Percentiles rank a stretch among this genome's conserved stretches.
Conservation (phyloP, 2,113 vertebrate genomes). For the Phyllopteryx taeniolatus region DNA sequence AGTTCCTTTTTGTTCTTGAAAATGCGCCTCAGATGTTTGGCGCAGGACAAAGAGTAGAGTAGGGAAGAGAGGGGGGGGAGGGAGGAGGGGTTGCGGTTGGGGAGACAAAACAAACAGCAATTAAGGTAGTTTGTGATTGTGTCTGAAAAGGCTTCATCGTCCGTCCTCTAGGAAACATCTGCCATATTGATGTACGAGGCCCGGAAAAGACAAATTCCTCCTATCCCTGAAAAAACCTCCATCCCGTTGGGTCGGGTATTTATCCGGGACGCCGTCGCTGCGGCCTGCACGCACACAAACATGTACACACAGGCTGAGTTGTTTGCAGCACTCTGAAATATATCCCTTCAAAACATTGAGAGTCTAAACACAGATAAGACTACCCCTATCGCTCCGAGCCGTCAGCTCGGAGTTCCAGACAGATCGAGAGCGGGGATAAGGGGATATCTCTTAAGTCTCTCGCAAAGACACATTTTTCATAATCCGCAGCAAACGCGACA, state of each 20-base stretch:
- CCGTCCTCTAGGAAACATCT: slow-evolving; percentile 72
- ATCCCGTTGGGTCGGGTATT: slow-evolving; percentile 25
- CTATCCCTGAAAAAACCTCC: slow-evolving; percentile 57
- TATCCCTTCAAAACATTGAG: slow-evolving; percentile 69
- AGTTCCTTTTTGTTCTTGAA: slow-evolving; percentile 68
- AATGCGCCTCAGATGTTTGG: slow-evolving; percentile 69
- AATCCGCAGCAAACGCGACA: slow-evolving; percentile 36
- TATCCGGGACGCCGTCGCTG: not conserved
- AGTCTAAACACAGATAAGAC: slow-evolving; percentile 69
- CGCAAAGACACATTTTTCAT: slow-evolving; percentile 40
- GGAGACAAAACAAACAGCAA: slow-evolving; percentile 70
- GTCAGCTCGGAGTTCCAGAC: slow-evolving; percentile 52
- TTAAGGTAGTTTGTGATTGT: slow-evolving; percentile 65
- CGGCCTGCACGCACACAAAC: slow-evolving; percentile 5
- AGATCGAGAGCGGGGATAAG: slow-evolving; percentile 34
- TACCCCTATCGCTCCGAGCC: slow-evolving; percentile 48
- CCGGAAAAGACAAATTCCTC: slow-evolving; percentile 67
- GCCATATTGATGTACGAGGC: slow-evolving; percentile 64
- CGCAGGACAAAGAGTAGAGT: slow-evolving; percentile 23
- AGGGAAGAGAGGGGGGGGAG: not conserved
- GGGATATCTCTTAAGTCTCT: slow-evolving; percentile 28
- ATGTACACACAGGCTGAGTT: slow-evolving; percentile 22
- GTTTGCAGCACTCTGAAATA: slow-evolving; percentile 60
- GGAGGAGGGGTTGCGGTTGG: not conserved
- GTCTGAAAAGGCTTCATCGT: slow-evolving; percentile 54